Percentiles rank a stretch among this genome's conserved stretches.
Conservation (phyloP, 2,797 vertebrate genomes). For the Alosa sapidissima region DNA sequence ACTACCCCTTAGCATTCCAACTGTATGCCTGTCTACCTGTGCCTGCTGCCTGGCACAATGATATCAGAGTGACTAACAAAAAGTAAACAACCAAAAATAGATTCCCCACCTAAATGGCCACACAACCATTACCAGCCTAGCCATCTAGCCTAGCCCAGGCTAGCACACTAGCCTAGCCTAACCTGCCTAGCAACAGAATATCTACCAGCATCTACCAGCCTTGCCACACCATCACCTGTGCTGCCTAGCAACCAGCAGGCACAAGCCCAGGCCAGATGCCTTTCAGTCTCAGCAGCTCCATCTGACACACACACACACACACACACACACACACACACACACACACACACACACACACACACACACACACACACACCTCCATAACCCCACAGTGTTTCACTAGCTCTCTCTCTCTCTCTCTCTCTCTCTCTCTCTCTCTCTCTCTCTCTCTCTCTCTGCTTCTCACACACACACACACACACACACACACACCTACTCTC, state of each 20-base stretch:
- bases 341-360: background rate
- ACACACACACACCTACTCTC: background rate
- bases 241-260: conserved; percentile 7
- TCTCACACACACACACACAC: background rate
- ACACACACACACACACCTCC: background rate
- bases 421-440: no score
- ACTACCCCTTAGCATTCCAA: no score
- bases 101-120: background rate
- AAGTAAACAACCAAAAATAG: no score
- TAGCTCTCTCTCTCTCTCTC: no score
- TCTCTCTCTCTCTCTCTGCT: no score
- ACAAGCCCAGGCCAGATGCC: background rate
- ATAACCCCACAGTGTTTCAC: no score
- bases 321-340: background rate
- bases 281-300: background rate
- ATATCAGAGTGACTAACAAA: no score
- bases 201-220: conserved; percentile 6
- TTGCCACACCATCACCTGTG: conserved; percentile 8
- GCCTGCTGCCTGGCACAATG: no score
- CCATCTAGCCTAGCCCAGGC: background rate
- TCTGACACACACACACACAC: background rate
- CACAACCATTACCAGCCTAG: background rate
- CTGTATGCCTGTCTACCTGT: background rate
- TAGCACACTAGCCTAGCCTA: background rate
- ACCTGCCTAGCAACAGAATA: conserved; percentile 10